A percentile compares a stretch with the other conserved stretches of the same genome.
Evolutionary conservation across 2,888 invertebrate species (phyloP).

Genomic region (Chelonus formosanus): DNA sequence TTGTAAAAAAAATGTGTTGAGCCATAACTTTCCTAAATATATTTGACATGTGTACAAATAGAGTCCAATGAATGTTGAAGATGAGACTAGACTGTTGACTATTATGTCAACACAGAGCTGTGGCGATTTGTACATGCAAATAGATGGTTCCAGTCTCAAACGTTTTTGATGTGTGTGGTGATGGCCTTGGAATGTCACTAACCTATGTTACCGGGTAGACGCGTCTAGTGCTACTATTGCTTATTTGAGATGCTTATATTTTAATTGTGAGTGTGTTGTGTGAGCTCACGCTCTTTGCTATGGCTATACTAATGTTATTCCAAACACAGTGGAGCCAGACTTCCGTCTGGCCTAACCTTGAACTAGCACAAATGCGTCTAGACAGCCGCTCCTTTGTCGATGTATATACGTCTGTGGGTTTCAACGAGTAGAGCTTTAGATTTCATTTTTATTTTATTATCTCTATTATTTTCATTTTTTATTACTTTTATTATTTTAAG

Average conservation of each 20-base stretch:
- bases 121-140: neutral
- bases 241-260: too few relatives aligned
- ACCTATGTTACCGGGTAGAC: slow-evolving; percentile 58
- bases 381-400: slow-evolving; percentile 29
- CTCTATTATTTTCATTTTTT: neutral
- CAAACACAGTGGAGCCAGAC: slow-evolving; percentile 58
- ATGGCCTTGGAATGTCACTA: slow-evolving; percentile 60
- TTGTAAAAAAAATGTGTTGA: neutral
- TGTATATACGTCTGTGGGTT: neutral
- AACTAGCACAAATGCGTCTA: slow-evolving; percentile 51
- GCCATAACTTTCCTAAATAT: neutral
- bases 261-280: slow-evolving; percentile 3
- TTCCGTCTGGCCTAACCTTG: slow-evolving; percentile 61
- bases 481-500: neutral
- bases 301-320: slow-evolving; percentile 53
- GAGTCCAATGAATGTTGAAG: slow-evolving; percentile 13
- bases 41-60: slow-evolving; percentile 10
- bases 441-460: slow-evolving; percentile 3
- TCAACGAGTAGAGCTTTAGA: neutral
- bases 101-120: slow-evolving; percentile 13
- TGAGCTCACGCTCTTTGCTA: slow-evolving; percentile 26
- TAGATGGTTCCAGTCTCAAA: neutral
- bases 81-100: slow-evolving; percentile 21
- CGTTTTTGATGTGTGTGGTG: neutral
- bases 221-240: slow-evolving; percentile 40